These are phyloP conservation scores for Megaceryle torquata DNA, from an alignment of 2,113 vertebrate genomes.

Conservation along the genomic window DNA sequence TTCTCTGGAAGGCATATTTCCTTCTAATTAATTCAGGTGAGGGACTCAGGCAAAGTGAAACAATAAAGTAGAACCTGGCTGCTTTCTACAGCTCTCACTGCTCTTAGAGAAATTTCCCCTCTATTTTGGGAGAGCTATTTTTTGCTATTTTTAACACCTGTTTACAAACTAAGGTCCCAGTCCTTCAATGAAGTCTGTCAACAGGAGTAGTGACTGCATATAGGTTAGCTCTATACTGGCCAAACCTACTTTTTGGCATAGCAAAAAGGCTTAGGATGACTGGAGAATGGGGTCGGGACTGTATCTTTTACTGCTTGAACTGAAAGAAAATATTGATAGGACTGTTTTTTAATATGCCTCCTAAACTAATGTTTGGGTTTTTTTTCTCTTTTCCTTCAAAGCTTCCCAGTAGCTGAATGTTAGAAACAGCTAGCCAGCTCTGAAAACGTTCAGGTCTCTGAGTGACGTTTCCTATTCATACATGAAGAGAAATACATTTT, in stretches of 20 bases:
- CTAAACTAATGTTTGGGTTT: not conserved
- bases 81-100: not conserved
- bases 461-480: not conserved
- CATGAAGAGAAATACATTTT: not conserved
- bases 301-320: not conserved
- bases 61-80: slow-evolving; percentile 23
- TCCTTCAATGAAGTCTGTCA: not conserved
- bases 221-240: not conserved
- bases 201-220: not conserved
- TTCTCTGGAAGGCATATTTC: slow-evolving; percentile 70
- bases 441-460: not conserved
- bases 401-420: not conserved
- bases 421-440: not conserved
- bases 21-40: slow-evolving; percentile 72
- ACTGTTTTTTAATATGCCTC: not conserved
- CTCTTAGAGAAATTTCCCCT: not conserved
- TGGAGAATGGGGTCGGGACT: not conserved
- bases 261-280: not conserved
- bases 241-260: not conserved
- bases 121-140: not conserved
- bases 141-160: not conserved
- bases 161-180: not conserved
- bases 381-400: not conserved
- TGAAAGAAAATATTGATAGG: not conserved
- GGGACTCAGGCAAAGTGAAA: slow-evolving; percentile 10